phyloP scores from a whole-genome alignment of 2,113 vertebrate genomes.

The Spermophilus dauricus region DNA sequence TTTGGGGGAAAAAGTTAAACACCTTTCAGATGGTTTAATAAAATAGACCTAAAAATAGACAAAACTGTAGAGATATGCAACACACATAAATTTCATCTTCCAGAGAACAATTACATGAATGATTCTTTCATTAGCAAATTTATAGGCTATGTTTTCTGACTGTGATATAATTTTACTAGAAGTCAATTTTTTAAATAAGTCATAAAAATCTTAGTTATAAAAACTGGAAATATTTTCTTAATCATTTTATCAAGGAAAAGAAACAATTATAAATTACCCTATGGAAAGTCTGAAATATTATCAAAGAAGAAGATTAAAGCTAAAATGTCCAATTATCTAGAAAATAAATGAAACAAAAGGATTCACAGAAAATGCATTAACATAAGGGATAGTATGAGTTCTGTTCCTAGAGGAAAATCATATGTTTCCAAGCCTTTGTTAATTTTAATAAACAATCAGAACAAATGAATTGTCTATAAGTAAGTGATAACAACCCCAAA shows the following conservation, averaged over 20 bases:
- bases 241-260: neutral
- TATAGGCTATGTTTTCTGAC: neutral
- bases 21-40: neutral
- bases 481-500: neutral
- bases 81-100: neutral
- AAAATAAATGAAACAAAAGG: neutral
- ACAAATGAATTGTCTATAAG: neutral
- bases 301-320: neutral
- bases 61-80: neutral
- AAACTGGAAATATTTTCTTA: neutral
- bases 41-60: neutral
- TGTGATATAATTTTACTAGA: neutral
- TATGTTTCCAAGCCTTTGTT: neutral
- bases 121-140: neutral
- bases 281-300: neutral
- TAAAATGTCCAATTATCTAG: neutral
- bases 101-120: neutral
- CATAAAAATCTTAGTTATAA: neutral
- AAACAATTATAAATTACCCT: neutral
- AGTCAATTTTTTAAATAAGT: neutral
- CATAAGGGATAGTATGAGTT: neutral
- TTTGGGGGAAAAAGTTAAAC: neutral
- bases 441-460: neutral
- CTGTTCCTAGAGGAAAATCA: neutral
- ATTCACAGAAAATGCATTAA: neutral